A percentile compares a stretch with the other conserved stretches of the same genome.
These are phyloP conservation scores for Austrolebias charrua DNA, from an alignment of 2,797 vertebrate species.

Conservation along the genomic window DNA sequence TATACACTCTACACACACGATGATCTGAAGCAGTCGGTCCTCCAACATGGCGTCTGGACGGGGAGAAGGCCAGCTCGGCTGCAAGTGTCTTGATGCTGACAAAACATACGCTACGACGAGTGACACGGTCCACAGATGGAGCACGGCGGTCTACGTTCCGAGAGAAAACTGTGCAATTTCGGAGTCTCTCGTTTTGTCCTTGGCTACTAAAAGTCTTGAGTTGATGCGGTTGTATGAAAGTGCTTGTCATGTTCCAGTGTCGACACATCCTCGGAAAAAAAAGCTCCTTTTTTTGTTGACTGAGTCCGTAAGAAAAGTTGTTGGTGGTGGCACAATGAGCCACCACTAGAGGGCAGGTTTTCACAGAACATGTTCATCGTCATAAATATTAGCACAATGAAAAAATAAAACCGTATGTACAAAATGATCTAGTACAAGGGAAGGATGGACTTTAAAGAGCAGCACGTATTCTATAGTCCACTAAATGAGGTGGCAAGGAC, in stretches of 20 bases:
- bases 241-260: constrained; percentile 60
- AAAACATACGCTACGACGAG: constrained; percentile 60
- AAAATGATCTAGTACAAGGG: constrained; percentile 58
- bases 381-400: constrained; percentile 74
- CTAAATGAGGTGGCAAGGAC: constrained; percentile 82
- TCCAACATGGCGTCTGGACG: constrained; percentile 70
- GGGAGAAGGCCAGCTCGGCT: constrained; percentile 84
- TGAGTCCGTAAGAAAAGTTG: constrained; percentile 32
- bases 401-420: constrained; percentile 88
- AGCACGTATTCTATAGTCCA: constrained; percentile 86
- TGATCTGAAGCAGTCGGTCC: constrained; percentile 81
- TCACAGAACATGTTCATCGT: constrained; percentile 42
- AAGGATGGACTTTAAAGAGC: constrained; percentile 84
- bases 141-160: constrained; percentile 42
- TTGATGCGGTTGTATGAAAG: constrained; percentile 65
- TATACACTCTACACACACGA: constrained; percentile 85
- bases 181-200: constrained; percentile 48
- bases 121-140: constrained; percentile 37
- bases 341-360: constrained; percentile 63
- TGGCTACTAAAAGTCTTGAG: constrained; percentile 62
- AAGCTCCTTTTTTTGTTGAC: constrained; percentile 3
- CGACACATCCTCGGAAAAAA: constrained; percentile 23
- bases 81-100: constrained; percentile 41
- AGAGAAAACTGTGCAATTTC: constrained; percentile 54
- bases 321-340: constrained; percentile 24